Percentiles rank a stretch among this genome's conserved stretches.
Evolutionary conservation across 2,888 invertebrate species (phyloP).

Genomic region (Lottia scabra): DNA sequence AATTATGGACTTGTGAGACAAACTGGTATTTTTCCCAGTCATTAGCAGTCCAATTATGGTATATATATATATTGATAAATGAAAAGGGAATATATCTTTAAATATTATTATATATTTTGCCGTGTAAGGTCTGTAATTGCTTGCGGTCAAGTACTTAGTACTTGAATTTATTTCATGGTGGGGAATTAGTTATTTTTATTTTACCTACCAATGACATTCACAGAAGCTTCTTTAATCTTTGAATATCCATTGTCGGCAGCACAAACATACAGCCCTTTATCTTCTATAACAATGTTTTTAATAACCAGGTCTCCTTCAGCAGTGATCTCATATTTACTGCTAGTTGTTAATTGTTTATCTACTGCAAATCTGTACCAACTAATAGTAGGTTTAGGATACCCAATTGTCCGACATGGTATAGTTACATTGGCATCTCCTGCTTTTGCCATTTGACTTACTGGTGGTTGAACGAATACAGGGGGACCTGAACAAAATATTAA

Average conservation of each 20-base stretch:
- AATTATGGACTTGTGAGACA: too few relatives aligned
- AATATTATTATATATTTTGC: too few relatives aligned
- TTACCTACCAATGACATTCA: too few relatives aligned
- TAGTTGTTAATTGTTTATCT: not conserved
- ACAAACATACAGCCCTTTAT: not conserved
- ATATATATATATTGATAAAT: too few relatives aligned
- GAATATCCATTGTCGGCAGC: not conserved
- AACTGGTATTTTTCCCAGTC: too few relatives aligned
- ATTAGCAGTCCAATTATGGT: too few relatives aligned
- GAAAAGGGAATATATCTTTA: too few relatives aligned
- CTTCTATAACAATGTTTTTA: not conserved
- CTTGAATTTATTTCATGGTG: too few relatives aligned
- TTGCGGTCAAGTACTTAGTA: too few relatives aligned
- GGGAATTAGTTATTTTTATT: too few relatives aligned
- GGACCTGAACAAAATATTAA: constrained; percentile 1
- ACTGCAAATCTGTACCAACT: constrained; percentile 8
- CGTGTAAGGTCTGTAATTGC: too few relatives aligned
- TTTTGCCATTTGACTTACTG: constrained; percentile 4
- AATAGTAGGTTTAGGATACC: constrained; percentile 13
- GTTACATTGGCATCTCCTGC: constrained; percentile 8
- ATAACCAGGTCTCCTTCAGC: not conserved
- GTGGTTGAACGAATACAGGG: constrained; percentile 6
- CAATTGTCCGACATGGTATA: constrained; percentile 10
- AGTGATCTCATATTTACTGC: not conserved
- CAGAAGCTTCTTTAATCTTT: not conserved